Conservation (phyloP, 2,888 invertebrate species). For the Oxytorus armatus region DNA sequence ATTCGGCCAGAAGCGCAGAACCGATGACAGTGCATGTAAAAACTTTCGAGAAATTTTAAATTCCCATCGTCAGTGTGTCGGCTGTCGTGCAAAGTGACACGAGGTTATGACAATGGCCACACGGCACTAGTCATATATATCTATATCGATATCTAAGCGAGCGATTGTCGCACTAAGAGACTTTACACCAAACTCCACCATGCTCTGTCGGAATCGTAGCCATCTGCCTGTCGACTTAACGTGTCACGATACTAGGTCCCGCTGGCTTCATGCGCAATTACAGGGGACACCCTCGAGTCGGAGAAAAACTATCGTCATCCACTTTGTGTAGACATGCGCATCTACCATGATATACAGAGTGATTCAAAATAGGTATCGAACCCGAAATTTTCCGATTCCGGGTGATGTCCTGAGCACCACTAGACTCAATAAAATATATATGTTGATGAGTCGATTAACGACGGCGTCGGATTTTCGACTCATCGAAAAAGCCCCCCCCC, state of each 20-base stretch:
- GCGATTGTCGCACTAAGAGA: conserved; percentile 1
- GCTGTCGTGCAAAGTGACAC: conserved; percentile 11
- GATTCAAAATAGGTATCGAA: too few species aligned
- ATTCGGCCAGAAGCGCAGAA: conserved; percentile 5
- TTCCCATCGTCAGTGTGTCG: conserved; percentile 45
- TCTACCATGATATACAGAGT: too few species aligned
- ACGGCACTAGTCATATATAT: not conserved
- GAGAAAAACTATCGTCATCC: too few species aligned
- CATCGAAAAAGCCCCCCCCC: too few species aligned
- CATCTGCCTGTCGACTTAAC: conserved; percentile 12
- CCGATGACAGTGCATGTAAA: conserved; percentile 22
- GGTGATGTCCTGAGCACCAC: too few species aligned
- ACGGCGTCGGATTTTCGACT: too few species aligned
- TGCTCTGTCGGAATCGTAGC: too few species aligned
- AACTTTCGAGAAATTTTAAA: conserved; percentile 21
- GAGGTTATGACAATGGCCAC: not conserved
- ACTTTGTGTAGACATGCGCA: too few species aligned
- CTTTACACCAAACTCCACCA: too few species aligned
- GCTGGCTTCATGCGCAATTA: conserved; percentile 42
- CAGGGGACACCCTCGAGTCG: not conserved
- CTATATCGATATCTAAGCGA: conserved; percentile 19
- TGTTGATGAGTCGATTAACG: too few species aligned
- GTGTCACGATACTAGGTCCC: not conserved
- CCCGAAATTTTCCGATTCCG: too few species aligned
- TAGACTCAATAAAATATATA: too few species aligned